Conservation (phyloP, 2,888 invertebrate genomes). For the Nebria brevicollis region DNA sequence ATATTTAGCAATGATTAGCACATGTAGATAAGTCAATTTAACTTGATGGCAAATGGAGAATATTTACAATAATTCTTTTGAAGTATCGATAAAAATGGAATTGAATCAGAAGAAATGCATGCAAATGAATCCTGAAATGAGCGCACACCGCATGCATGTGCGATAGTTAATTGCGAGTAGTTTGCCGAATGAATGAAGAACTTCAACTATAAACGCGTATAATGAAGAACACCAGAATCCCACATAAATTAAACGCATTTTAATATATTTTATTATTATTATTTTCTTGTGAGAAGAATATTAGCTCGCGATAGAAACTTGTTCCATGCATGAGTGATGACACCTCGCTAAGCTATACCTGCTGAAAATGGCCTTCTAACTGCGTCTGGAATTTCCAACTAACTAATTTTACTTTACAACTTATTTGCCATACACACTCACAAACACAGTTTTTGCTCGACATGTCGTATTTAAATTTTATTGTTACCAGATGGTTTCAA, state of each 20-base stretch:
- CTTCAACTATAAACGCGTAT: neutral
- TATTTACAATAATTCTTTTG: no score
- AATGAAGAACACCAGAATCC: neutral
- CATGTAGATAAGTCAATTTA: no score
- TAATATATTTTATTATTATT: neutral
- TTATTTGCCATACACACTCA: neutral
- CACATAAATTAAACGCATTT: conserved; percentile 1
- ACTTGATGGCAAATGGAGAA: no score
- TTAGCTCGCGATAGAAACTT: neutral
- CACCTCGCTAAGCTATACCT: neutral
- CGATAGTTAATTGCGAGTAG: no score
- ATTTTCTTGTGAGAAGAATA: neutral
- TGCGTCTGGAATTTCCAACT: neutral
- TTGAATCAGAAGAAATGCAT: no score
- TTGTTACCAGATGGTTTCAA: neutral
- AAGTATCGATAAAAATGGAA: no score
- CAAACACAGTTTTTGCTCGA: neutral
- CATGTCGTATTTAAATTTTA: neutral
- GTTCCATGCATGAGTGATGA: neutral
- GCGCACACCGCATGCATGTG: no score
- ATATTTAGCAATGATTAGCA: no score
- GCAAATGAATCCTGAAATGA: no score
- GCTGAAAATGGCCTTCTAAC: neutral
- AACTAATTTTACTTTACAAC: neutral
- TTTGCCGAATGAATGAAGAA: no score